Evolutionary conservation across 30 jellyfish, hydroid and myxozoan species (phyloP).

Genomic region (Turritopsis rubra): DNA sequence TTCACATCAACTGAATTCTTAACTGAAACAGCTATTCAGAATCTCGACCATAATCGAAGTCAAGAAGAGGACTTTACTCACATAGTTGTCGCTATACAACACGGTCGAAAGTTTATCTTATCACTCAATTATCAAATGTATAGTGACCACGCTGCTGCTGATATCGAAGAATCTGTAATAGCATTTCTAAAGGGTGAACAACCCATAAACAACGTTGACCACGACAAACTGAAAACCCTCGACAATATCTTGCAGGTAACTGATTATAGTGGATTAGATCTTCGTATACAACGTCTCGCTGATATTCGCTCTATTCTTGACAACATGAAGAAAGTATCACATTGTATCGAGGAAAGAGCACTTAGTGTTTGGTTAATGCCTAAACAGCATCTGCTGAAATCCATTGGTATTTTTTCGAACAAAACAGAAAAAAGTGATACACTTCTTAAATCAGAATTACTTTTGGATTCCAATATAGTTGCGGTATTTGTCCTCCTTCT

Average conservation of each 20-base stretch:
- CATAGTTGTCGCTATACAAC: not conserved
- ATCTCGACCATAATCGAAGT: not conserved
- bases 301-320: not conserved
- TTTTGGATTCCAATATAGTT: not conserved
- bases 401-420: not conserved
- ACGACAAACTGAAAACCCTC: not conserved
- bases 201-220: not conserved
- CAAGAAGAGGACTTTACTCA: not conserved
- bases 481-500: not conserved
- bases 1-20: not conserved
- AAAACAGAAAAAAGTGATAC: not conserved
- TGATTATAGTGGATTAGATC: not conserved
- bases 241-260: not conserved
- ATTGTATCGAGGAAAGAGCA: not conserved
- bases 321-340: not conserved
- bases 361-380: not conserved
- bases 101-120: not conserved
- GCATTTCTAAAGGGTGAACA: not conserved
- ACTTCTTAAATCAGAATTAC: not conserved
- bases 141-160: not conserved
- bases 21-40: not conserved
- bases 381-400: not conserved
- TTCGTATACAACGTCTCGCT: not conserved
- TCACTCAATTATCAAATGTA: not conserved
- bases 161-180: not conserved